Base-by-base conservation (phyloP, 2,888 invertebrate genomes). In the Coleophora flavipennella region DNA sequence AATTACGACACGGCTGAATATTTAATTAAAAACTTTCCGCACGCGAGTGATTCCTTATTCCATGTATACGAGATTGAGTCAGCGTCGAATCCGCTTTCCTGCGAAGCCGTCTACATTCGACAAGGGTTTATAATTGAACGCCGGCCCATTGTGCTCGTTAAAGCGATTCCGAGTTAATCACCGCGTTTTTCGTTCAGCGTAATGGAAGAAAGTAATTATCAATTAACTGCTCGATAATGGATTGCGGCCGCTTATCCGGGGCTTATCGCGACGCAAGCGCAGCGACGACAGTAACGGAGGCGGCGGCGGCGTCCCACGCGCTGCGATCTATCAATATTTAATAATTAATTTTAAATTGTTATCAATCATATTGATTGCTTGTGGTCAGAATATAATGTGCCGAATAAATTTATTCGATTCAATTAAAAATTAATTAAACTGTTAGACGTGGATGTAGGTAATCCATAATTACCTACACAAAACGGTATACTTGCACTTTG, bases 141-240 rank as follows among this genome's bases (percentile, higher is more conserved):
- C 59, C 72, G 65, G 65, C 74, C 78, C 75, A 80, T 81, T 80
- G 80, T 83, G 71, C 73, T 77, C 77, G 80, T 79, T 81, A 80
- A 79, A 79, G 65, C 78, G 73, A 78, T 81, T 78, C 75, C 60
- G 75, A 74, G 79, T 81, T 81, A 78, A 80, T 81, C 78, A 79
- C 77, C 66, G 68, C 67, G 77, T 77, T 83, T 83, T 80, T 80
- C 74, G 77, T 76, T 69, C 71, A 60, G 57, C 62, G 73, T 80
- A 83, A 81, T 81, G 78, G 79, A 80, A 80, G 81, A 83, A 81
- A 81, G 81, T 81, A 80, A 83, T 84, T 81, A 81, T 80, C 79
- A 81, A 83, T 84, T 83, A 81, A 81, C 78, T 71, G 74, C 62
- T 67, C 74, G 74, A 76, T 83, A 84, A 83, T 80, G 75, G 81